Base-by-base conservation (phyloP, 1,140 invertebrate genomes). In the Cheumatopsyche charites region DNA sequence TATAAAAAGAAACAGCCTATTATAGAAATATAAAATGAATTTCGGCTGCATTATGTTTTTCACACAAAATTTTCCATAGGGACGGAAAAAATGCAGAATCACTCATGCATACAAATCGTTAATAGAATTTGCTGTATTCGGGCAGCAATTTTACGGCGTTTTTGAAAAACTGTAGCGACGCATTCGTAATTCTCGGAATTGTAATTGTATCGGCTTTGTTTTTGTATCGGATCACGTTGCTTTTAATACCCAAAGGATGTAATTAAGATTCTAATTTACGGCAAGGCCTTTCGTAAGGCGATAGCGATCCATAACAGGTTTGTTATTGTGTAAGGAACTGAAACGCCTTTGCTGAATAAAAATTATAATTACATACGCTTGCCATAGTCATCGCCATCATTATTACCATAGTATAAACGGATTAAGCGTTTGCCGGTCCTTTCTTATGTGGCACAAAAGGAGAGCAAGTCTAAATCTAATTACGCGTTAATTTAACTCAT, bases 231-330 rank as follows among this genome's bases (percentile, higher is more conserved):
- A 68, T 68, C 42, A 29, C 66, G 26, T 68, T 25, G 49, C 42
- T 55, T 55, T 7, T 41, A 41, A 68, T 43, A 68, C 66, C 66
- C 66, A n/a, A 58, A 68, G 66, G 66, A 68, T 25, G 43, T 68
- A 68, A 55, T 68, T 68, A 68, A 68, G 25, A 58, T 68, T 47
- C 66, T 68, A 47, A 68, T 68, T 68, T 68, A 52, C 66, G 49
- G 25, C 47, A 36, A 36, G 15, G 49, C 15, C 47, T 47, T 47
- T 15, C 49, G 66, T 52, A 68, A 68, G 23, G 55, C 21, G 55
- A 58, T 58, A 58, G 21, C 55, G 19, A 58, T 58, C 55, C 23
- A 1, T 58, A 58, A 26, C 55, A 58, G 55, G 23, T 52, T 9
- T 25, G 21, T 26, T 21, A 9, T 21, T 58, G 23, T 58, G 21